Conservation (phyloP, 2,113 vertebrate species). For the Pungitius pungitius region DNA sequence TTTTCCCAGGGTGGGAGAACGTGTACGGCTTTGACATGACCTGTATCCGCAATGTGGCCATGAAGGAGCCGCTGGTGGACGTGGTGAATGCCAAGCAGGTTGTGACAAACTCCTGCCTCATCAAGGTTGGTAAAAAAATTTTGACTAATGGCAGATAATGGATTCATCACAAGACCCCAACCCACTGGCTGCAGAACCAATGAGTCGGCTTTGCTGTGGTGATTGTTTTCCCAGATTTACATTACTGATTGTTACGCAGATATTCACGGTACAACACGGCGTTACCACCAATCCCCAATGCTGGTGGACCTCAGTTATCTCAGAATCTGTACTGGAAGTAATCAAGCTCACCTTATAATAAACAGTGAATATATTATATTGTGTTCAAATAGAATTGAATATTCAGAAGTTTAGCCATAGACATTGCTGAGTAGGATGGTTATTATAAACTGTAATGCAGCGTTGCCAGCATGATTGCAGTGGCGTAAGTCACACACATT, state of each 20-base stretch:
- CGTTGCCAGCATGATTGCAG: neutral
- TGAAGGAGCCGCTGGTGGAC: constrained; percentile 97
- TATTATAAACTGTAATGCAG: neutral
- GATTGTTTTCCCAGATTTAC: neutral
- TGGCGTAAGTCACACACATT: neutral
- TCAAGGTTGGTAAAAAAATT: constrained; percentile 85
- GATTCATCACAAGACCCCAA: neutral
- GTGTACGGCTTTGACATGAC: constrained; percentile 99
- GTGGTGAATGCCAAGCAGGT: constrained; percentile 97
- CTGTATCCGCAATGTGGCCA: constrained; percentile 96
- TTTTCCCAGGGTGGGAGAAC: constrained; percentile 95
- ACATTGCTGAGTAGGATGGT: neutral
- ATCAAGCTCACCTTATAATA: neutral
- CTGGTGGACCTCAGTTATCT: too few species aligned
- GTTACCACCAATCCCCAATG: neutral
- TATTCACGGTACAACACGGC: neutral
- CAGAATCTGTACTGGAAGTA: neutral
- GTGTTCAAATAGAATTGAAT: too few species aligned
- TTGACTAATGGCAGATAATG: neutral
- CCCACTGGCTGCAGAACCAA: neutral
- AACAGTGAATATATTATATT: neutral
- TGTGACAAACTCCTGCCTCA: constrained; percentile 95
- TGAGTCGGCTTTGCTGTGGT: neutral
- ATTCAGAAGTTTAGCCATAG: neutral
- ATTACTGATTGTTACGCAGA: neutral